Evolutionary conservation across 2,888 invertebrate genomes (phyloP).

Genomic region (Athalia rosae): DNA sequence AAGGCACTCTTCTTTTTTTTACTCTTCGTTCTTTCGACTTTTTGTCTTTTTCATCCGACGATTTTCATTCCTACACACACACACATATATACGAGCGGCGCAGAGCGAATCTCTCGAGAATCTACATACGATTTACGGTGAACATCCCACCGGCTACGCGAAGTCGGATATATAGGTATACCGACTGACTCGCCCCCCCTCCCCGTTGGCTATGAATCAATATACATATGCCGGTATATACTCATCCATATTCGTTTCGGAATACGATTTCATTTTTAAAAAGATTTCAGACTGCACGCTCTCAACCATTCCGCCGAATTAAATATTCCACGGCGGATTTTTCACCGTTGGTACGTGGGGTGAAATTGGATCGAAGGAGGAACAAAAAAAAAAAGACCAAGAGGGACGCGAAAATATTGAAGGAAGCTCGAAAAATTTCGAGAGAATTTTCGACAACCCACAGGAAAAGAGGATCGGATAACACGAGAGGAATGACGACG

Average conservation of each 20-base stretch:
- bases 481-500: neutral
- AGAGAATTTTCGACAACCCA: too few relatives aligned
- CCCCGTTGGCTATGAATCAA: slow-evolving; percentile 32
- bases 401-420: neutral
- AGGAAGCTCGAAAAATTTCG: too few relatives aligned
- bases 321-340: too few relatives aligned
- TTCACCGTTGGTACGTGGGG: too few relatives aligned
- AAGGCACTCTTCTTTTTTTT: neutral
- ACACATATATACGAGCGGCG: neutral
- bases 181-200: slow-evolving; percentile 14
- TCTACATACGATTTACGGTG: slow-evolving; percentile 32
- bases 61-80: slow-evolving; percentile 5
- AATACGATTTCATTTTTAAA: slow-evolving; percentile 13
- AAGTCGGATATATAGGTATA: slow-evolving; percentile 42
- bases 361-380: too few relatives aligned
- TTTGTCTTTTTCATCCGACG: neutral
- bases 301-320: too few relatives aligned
- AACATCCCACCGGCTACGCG: slow-evolving; percentile 15
- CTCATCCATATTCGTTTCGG: slow-evolving; percentile 12
- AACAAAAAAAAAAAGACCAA: neutral
- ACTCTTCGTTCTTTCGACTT: neutral
- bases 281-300: neutral
- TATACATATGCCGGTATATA: slow-evolving; percentile 17
- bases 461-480: neutral
- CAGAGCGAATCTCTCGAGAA: slow-evolving; percentile 31